These are phyloP conservation scores for Galagoides demidoff DNA, from an alignment of 2,797 vertebrate species.

Conservation along the genomic window DNA sequence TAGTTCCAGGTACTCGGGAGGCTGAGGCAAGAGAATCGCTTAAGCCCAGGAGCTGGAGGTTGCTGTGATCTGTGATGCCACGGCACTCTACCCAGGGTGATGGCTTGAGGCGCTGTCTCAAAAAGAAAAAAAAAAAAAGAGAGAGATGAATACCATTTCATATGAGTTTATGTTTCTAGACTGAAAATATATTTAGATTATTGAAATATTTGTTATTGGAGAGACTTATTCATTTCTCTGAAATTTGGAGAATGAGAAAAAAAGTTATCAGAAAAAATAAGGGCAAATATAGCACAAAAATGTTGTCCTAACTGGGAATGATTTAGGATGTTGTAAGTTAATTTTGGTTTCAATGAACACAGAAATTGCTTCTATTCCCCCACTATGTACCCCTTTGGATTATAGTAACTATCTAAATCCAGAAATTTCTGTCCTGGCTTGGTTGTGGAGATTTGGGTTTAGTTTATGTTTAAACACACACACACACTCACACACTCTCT, in stretches of 20 bases:
- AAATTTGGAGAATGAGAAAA: neutral
- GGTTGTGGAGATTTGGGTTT: neutral
- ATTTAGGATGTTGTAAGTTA: neutral
- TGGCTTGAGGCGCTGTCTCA: too few species aligned
- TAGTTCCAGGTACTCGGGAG: too few species aligned
- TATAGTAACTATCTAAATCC: neutral
- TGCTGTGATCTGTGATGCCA: too few species aligned
- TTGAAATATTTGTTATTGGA: neutral
- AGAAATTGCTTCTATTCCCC: neutral
- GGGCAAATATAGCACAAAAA: neutral
- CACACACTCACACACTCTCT: too few species aligned
- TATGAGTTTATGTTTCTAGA: neutral
- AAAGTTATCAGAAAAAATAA: neutral
- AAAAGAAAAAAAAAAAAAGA: neutral
- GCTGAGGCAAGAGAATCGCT: too few species aligned
- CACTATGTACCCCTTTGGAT: neutral
- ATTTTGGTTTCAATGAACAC: neutral
- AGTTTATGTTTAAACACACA: neutral
- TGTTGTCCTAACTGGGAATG: neutral
- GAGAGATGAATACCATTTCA: neutral
- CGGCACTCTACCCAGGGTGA: too few species aligned
- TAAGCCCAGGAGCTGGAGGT: too few species aligned
- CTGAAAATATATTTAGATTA: constrained; percentile 34
- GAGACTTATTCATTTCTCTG: constrained; percentile 4
- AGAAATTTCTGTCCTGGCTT: constrained; percentile 17